These are phyloP conservation scores for Chondrilla cf. caribensis DNA, from an alignment of 37 sponge, comb jelly and placozoan genomes.

Conservation along the genomic window DNA sequence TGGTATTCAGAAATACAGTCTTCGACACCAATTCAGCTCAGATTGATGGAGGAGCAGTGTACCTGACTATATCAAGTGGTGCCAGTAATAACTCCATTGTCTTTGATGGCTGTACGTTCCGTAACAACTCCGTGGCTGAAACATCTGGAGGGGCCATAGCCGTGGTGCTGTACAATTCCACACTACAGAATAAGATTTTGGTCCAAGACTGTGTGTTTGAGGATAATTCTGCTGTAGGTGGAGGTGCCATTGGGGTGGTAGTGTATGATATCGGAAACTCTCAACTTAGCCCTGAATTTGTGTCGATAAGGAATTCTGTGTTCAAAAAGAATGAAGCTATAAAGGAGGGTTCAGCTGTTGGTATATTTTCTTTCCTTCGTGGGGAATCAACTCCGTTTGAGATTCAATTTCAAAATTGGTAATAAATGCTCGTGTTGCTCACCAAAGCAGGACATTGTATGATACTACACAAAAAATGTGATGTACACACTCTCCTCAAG, in stretches of 20 bases:
- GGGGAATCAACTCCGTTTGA: background rate
- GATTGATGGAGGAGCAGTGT: slow-evolving; percentile 19
- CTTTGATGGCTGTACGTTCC: slow-evolving; percentile 3
- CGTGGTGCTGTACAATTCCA: background rate
- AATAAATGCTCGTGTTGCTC: background rate
- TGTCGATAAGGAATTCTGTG: background rate
- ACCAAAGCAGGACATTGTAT: background rate
- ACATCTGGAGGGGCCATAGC: slow-evolving; percentile 15
- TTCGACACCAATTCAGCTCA: slow-evolving; percentile 1
- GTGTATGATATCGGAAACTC: background rate
- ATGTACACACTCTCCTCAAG: too few species aligned
- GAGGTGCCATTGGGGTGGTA: background rate
- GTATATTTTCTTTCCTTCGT: background rate
- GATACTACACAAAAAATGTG: background rate
- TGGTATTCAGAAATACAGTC: background rate
- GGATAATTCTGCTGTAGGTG: slow-evolving; percentile 8
- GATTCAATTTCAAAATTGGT: background rate
- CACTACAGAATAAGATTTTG: background rate
- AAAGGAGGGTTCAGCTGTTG: slow-evolving; percentile 16
- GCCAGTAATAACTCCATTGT: background rate
- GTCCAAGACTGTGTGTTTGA: background rate
- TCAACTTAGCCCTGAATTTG: background rate
- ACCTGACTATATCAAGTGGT: background rate
- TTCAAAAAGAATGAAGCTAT: background rate
- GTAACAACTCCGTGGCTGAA: background rate